Conservation (phyloP, 2,113 vertebrate species). For the Oxyura jamaicensis region DNA sequence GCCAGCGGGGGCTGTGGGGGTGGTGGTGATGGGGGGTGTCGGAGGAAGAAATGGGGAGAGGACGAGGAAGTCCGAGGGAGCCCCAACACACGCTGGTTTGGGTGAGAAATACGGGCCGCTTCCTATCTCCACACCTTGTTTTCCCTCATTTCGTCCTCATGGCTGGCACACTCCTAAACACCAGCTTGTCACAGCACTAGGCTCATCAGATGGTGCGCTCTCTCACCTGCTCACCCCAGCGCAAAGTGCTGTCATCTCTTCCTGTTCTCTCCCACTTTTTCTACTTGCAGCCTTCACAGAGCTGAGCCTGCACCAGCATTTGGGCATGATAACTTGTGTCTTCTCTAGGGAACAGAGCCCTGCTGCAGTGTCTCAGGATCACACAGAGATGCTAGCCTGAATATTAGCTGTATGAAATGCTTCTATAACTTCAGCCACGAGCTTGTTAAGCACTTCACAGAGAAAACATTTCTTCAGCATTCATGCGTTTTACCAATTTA, state of each 20-base stretch:
- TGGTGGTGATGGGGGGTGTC: neutral
- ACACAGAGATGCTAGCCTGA: neutral
- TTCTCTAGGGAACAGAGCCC: neutral
- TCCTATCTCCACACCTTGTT: neutral
- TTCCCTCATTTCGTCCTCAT: neutral
- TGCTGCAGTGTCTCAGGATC: neutral
- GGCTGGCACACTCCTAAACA: neutral
- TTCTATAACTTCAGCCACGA: neutral
- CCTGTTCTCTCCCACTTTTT: neutral
- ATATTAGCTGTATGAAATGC: neutral
- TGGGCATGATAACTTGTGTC: neutral
- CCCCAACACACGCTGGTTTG: neutral
- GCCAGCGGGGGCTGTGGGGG: neutral
- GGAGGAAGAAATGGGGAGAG: neutral
- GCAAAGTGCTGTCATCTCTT: neutral
- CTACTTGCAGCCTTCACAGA: neutral
- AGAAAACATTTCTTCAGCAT: neutral
- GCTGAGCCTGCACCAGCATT: neutral
- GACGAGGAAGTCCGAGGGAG: neutral
- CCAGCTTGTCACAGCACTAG: neutral
- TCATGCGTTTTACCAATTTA: neutral
- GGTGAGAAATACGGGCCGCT: neutral
- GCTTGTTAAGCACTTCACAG: neutral
- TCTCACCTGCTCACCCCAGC: neutral
- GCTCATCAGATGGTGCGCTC: neutral